A percentile compares a stretch with the other conserved stretches of the same genome.
Conservation (phyloP, 2,888 invertebrate genomes). For the Dicyrtoma fusca region DNA sequence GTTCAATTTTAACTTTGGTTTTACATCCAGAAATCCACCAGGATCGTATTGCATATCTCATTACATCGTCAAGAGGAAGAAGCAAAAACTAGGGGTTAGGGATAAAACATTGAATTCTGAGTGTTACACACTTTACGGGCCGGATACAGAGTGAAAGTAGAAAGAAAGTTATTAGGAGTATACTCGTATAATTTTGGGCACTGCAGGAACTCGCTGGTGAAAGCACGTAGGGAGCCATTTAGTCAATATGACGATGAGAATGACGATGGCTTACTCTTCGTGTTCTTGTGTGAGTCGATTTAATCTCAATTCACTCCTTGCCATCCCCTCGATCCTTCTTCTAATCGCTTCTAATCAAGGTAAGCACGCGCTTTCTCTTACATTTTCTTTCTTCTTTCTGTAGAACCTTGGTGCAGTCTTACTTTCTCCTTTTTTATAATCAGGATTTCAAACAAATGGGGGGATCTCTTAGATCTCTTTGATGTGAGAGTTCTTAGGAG, state of each 20-base stretch:
- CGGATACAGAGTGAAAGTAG: neutral
- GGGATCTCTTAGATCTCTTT: no score
- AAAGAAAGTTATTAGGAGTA: neutral
- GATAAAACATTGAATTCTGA: no score
- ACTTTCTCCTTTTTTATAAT: neutral
- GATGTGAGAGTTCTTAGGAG: no score
- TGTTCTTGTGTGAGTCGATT: conserved; percentile 17
- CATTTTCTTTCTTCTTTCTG: neutral
- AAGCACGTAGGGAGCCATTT: no score
- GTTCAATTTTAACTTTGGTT: no score
- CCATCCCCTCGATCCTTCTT: conserved; percentile 54
- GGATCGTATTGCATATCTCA: no score
- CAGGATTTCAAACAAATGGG: no score
- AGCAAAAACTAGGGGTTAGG: neutral
- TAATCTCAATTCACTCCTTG: conserved; percentile 44
- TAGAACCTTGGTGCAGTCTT: neutral
- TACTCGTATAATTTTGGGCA: neutral
- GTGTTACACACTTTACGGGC: no score
- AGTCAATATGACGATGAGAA: conserved; percentile 10
- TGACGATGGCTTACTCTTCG: conserved; percentile 16
- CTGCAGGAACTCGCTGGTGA: neutral
- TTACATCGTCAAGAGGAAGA: neutral
- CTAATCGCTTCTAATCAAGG: conserved; percentile 56
- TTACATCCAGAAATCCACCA: no score
- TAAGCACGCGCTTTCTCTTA: conserved; percentile 36